phyloP scores from a whole-genome alignment of 2,113 vertebrate genomes.

The Trogon surrucura region DNA sequence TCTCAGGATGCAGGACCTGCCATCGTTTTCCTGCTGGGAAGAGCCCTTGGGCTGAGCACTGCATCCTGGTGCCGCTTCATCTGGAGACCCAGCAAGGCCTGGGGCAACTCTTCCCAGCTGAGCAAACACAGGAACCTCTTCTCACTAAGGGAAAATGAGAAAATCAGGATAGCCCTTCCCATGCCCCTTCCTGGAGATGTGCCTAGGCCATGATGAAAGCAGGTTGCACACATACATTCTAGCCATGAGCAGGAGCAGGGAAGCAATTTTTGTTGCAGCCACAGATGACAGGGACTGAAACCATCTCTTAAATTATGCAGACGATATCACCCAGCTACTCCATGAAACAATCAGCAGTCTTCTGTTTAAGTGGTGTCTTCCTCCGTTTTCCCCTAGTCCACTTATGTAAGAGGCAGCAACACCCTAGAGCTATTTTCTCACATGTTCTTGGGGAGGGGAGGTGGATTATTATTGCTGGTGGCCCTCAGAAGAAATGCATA shows the following conservation, averaged over 20 bases:
- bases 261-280: background rate
- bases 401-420: background rate
- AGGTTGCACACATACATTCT: rapidly evolving
- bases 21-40: background rate
- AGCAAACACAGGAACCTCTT: background rate
- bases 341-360: background rate
- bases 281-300: background rate
- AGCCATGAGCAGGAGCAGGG: background rate
- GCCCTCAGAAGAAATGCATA: background rate
- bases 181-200: background rate
- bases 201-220: rapidly evolving
- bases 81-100: background rate
- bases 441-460: background rate
- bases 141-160: background rate
- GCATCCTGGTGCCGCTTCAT: background rate
- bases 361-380: background rate
- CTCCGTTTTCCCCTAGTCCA: background rate
- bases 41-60: background rate
- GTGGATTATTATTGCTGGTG: background rate
- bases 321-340: background rate
- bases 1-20: background rate
- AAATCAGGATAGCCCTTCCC: background rate
- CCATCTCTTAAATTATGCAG: background rate
- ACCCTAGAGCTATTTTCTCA: background rate
- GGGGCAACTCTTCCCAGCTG: background rate